phyloP scores from a whole-genome alignment of 2,888 invertebrate genomes.

The Lissocephala sabroskyi region DNA sequence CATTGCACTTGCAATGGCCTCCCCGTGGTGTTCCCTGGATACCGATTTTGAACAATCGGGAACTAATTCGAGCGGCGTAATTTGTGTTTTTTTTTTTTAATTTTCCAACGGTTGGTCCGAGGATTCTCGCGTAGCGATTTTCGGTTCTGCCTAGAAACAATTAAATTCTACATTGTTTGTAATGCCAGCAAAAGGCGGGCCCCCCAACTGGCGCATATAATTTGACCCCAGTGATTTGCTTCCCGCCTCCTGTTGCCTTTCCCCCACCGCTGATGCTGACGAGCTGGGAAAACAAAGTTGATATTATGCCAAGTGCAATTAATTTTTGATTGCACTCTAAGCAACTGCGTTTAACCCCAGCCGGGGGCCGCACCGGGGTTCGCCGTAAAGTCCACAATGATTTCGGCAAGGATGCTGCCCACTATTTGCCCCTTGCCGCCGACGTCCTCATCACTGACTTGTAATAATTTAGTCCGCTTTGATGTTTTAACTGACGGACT shows the following conservation, averaged over 20 bases:
- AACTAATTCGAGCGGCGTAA: no score
- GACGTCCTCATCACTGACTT: background rate
- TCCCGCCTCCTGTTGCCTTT: background rate
- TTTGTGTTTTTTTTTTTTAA: no score
- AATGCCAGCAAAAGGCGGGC: constrained; percentile 19
- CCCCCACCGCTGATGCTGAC: background rate
- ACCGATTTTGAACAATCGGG: no score
- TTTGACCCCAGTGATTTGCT: constrained; percentile 28
- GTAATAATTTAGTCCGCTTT: constrained; percentile 9
- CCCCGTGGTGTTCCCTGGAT: no score
- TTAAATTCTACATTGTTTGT: constrained; percentile 55
- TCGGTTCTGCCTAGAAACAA: no score
- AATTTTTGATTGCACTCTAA: constrained; percentile 30
- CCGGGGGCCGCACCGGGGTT: background rate
- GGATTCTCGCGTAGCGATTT: no score
- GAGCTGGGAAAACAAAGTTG: constrained; percentile 33
- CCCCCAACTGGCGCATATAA: constrained; percentile 23
- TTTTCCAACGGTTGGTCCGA: no score
- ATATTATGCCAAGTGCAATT: constrained; percentile 47
- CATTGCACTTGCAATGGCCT: no score
- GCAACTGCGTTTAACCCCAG: constrained; percentile 18
- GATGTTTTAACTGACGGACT: constrained; percentile 20
- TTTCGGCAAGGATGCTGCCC: background rate
- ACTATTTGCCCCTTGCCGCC: background rate
- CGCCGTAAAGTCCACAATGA: constrained; percentile 10